These are phyloP conservation scores for Solenopsis invicta DNA, from an alignment of 1,140 invertebrate genomes.

Conservation along the genomic window DNA sequence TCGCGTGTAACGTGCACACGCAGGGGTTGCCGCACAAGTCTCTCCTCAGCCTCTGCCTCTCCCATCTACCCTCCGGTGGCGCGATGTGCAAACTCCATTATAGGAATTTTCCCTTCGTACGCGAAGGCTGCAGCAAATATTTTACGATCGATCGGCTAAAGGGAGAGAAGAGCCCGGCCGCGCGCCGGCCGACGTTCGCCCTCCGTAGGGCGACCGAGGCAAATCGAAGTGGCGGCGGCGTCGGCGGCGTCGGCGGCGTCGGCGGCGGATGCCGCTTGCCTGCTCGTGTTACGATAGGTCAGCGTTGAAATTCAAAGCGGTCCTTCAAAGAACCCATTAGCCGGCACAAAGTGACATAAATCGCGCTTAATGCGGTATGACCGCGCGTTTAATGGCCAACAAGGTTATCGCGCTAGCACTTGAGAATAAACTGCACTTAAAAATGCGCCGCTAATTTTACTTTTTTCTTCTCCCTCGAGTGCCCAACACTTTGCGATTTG, in stretches of 20 bases:
- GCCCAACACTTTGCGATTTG: neutral
- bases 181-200: neutral
- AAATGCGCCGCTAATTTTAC: constrained; percentile 29
- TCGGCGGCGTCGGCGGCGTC: no score
- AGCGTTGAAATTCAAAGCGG: constrained; percentile 58
- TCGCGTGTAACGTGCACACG: constrained; percentile 45
- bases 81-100: constrained; percentile 64
- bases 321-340: constrained; percentile 61
- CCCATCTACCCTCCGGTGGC: constrained; percentile 55
- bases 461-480: neutral
- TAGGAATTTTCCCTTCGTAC: constrained; percentile 67
- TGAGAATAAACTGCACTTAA: constrained; percentile 20
- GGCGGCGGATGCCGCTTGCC: neutral
- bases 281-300: constrained; percentile 62
- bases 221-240: constrained; percentile 43
- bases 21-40: neutral
- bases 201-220: constrained; percentile 53
- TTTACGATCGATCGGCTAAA: constrained; percentile 73
- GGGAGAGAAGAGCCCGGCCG: neutral
- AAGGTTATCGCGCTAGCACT: constrained; percentile 1
- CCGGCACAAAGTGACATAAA: constrained; percentile 51
- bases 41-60: neutral
- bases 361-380: constrained; percentile 19
- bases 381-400: constrained; percentile 26
- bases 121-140: constrained; percentile 63